phyloP scores from a whole-genome alignment of 2,113 vertebrate species.

The Hylia prasina region DNA sequence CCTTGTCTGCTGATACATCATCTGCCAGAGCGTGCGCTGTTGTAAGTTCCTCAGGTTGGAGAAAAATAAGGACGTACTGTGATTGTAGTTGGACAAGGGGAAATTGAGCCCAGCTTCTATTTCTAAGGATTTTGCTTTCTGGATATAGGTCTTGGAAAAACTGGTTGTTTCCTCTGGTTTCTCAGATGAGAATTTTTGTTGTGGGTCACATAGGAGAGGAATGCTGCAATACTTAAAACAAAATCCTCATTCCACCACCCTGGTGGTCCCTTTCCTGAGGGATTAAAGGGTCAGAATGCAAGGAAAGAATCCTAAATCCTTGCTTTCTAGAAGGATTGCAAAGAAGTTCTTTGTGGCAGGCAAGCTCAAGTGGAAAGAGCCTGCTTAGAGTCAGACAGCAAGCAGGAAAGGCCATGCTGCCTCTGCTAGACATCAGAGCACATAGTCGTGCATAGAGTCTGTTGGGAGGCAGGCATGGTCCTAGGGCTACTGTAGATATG shows the following conservation, averaged over 20 bases:
- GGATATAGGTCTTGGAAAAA: not conserved
- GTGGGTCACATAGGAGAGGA: accelerated
- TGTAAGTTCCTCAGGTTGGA: not conserved
- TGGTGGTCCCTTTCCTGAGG: not conserved
- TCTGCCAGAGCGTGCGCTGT: not conserved
- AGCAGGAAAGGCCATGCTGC: not conserved
- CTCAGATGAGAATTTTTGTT: not conserved
- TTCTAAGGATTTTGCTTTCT: not conserved
- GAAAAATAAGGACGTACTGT: not conserved
- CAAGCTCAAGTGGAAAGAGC: not conserved
- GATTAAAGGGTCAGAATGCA: accelerated
- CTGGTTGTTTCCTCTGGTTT: not conserved
- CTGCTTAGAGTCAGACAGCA: not conserved
- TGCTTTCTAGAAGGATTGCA: not conserved
- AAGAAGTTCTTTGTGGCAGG: accelerated
- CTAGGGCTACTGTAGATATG: not conserved
- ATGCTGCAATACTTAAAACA: accelerated
- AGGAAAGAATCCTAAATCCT: not conserved
- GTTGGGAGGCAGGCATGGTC: not conserved
- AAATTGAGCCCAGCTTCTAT: not conserved
- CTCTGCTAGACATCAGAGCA: not conserved
- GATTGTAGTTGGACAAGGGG: not conserved
- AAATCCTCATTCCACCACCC: not conserved
- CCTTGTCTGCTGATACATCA: not conserved
- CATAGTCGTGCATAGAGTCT: accelerated